Conservation (phyloP, 2,113 vertebrate genomes). For the Neolamprologus ventralis region DNA sequence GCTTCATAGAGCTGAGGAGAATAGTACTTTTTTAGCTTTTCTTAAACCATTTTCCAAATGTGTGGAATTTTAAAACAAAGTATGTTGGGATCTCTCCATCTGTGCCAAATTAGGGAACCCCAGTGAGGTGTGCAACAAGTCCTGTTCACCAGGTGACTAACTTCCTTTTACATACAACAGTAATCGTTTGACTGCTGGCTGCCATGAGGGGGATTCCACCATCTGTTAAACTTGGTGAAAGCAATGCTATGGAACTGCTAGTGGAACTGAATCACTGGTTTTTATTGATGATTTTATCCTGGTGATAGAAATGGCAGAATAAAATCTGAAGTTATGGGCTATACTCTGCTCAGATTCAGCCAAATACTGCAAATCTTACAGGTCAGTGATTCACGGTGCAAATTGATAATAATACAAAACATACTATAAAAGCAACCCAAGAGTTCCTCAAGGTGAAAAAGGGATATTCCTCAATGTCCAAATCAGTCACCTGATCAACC, state of each 20-base stretch:
- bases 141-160: background rate
- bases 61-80: background rate
- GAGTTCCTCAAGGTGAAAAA: background rate
- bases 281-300: background rate
- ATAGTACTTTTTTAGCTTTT: background rate
- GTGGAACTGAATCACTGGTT: background rate
- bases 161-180: background rate
- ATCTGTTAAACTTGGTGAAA: background rate
- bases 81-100: background rate
- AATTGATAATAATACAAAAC: background rate
- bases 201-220: background rate
- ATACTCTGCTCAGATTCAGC: background rate
- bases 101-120: background rate
- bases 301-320: background rate
- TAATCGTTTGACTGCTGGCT: background rate
- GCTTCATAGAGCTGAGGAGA: background rate
- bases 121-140: background rate
- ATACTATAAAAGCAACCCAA: background rate
- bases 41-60: background rate
- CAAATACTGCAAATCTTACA: background rate
- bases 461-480: background rate
- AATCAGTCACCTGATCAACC: background rate
- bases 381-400: background rate
- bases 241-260: background rate
- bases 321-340: background rate